Percentiles rank a stretch among this genome's conserved stretches.
phyloP scores from a whole-genome alignment of 2,888 invertebrate species.

The Cryptocheilus praepositus region DNA sequence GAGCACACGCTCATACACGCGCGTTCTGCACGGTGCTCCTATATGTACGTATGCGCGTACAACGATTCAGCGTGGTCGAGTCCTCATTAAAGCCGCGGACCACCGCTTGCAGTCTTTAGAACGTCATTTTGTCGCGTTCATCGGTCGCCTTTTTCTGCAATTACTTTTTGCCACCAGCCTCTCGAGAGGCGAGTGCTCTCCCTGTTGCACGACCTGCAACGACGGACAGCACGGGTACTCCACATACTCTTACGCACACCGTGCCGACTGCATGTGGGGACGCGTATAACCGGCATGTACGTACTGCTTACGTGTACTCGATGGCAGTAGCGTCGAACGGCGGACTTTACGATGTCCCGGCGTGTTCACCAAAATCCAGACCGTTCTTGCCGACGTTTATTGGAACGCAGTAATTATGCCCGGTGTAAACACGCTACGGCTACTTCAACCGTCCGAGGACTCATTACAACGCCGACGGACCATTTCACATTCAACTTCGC shows the following conservation, averaged over 20 bases:
- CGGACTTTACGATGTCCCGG: no score
- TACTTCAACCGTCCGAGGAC: no score
- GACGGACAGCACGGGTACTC: conserved; percentile 23
- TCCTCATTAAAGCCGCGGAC: conserved; percentile 56
- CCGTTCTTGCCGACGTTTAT: no score
- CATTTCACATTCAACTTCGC: no score
- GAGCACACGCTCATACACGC: neutral
- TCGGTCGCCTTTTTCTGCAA: conserved; percentile 62
- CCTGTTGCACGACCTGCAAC: conserved; percentile 11
- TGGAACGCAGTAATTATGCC: no score
- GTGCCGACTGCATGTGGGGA: neutral
- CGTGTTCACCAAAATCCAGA: no score
- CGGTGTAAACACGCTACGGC: no score
- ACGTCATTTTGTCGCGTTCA: conserved; percentile 68
- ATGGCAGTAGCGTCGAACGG: neutral
- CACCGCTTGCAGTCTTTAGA: conserved; percentile 61
- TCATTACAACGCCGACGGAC: no score
- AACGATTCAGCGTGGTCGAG: conserved; percentile 49
- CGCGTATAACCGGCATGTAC: conserved; percentile 9
- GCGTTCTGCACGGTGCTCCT: neutral
- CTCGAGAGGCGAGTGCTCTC: conserved; percentile 19
- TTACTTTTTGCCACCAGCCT: conserved; percentile 59
- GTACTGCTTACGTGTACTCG: neutral
- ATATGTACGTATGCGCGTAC: neutral
- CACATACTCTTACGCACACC: conserved; percentile 5